Conservation (phyloP, 2,797 vertebrate genomes). For the Clarias laeviceps region DNA sequence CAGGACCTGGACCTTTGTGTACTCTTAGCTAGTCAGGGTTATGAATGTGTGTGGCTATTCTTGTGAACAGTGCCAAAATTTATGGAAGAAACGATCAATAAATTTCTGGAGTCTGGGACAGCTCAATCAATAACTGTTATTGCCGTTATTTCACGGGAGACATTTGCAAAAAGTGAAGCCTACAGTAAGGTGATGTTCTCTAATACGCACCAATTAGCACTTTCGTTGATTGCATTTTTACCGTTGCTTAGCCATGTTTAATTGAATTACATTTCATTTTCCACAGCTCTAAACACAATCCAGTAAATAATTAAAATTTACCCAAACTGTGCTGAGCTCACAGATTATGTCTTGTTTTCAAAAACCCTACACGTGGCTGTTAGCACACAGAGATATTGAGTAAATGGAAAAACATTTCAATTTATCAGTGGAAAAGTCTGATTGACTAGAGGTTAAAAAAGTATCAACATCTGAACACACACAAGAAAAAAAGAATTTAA, state of each 20-base stretch:
- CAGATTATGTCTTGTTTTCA: not conserved
- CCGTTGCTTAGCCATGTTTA: slow-evolving; percentile 18
- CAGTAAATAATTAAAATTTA: slow-evolving; percentile 4
- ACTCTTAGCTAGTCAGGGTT: not conserved
- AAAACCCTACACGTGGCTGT: not conserved
- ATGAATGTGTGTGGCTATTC: not conserved
- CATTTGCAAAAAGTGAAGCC: not conserved
- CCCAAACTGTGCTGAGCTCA: not conserved
- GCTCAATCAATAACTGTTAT: not conserved
- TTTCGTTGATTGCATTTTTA: slow-evolving; percentile 2
- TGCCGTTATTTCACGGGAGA: not conserved
- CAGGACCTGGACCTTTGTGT: not conserved
- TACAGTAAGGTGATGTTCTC: not conserved
- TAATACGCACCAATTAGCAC: slow-evolving; percentile 21
- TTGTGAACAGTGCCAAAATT: not conserved
- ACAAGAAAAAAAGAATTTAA: not conserved
- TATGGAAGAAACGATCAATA: not conserved
- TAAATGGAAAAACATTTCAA: not conserved
- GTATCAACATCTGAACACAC: not conserved
- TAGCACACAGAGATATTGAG: not conserved
- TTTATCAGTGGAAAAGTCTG: not conserved
- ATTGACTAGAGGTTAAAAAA: not conserved
- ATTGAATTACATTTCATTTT: slow-evolving; percentile 30
- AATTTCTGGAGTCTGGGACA: not conserved
- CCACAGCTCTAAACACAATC: slow-evolving; percentile 19